Base-by-base conservation (phyloP, 2,797 vertebrate genomes). In the Semaprochilodus insignis region DNA sequence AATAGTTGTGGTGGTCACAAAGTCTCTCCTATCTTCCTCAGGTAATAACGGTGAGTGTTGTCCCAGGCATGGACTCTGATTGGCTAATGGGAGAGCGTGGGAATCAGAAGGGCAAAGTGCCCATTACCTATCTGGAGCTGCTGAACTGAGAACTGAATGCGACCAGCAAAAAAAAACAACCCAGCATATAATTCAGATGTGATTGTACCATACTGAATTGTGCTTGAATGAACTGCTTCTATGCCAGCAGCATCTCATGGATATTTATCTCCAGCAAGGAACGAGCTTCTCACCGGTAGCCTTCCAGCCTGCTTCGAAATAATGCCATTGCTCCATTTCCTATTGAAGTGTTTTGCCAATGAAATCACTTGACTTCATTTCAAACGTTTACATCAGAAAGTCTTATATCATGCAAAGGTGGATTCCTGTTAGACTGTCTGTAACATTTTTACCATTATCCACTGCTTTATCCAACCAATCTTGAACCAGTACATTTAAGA, bases 21-120 rank as follows among this genome's bases (percentile, higher is more conserved):
- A 63, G 15, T 69, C 8, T 73, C 15, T 63, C n/a, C 5, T 55
- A 25, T 59, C 60, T 69, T 55, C 51, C 63, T 57, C 91, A 99
- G 98, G 96, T 99, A 85, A 99, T 99, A 92, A 95, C 93, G 66
- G 98, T 99, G 83, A 98, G 96, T 94, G 97, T 96, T 81, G 95
- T 98, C 74, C 90, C 94, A 27, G 98, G 97, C 85, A 98, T 99
- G 97, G 98, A 99, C 89, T 96, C 97, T 78, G 98, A 99, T 90
- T 99, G 98, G 98, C 94, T 99, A 90, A 97, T 99, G 97, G 97
- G 98, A 16, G 97, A 99, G 92, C 95, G 98, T 80, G 97, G 97
- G 88, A 97, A 83, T 92, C 98, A 99, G 93, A 97, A 96, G 89
- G 98, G 98, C 93, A 98, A 96, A 95, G 98, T 99, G 89, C 98